Evolutionary conservation across 2,888 invertebrate species (phyloP).

Genomic region (Acanthosepion esculentum): DNA sequence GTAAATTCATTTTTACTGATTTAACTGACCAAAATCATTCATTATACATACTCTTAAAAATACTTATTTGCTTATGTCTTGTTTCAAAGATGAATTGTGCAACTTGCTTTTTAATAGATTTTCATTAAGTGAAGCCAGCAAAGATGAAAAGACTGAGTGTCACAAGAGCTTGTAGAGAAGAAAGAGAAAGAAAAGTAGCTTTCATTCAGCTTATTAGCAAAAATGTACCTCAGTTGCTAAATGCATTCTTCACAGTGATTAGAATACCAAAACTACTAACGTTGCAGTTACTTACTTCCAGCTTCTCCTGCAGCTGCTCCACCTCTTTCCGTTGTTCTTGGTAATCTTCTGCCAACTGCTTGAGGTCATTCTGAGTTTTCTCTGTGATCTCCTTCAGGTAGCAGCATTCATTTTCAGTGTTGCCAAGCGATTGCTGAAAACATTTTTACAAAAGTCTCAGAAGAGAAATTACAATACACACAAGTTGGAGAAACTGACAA

Average conservation of each 20-base stretch:
- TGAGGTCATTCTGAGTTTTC: slow-evolving; percentile 79
- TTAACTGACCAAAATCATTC: too few relatives aligned
- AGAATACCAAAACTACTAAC: neutral
- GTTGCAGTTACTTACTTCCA: slow-evolving; percentile 63
- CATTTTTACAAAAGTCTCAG: neutral
- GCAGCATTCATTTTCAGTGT: slow-evolving; percentile 83
- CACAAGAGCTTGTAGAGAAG: too few relatives aligned
- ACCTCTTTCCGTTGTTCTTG: slow-evolving; percentile 75
- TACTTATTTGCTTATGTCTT: too few relatives aligned
- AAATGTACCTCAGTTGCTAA: neutral
- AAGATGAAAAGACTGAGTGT: too few relatives aligned
- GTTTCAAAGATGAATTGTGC: too few relatives aligned
- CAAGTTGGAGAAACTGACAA: neutral
- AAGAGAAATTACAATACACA: too few relatives aligned
- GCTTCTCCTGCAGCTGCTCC: slow-evolving; percentile 73
- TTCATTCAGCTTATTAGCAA: too few relatives aligned
- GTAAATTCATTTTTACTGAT: too few relatives aligned
- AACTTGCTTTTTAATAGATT: too few relatives aligned
- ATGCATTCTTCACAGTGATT: neutral
- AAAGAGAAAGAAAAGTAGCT: too few relatives aligned
- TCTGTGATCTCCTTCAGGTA: slow-evolving; percentile 81
- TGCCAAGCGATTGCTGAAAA: slow-evolving; percentile 77
- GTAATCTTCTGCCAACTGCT: slow-evolving; percentile 76
- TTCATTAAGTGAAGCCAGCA: too few relatives aligned
- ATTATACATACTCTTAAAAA: too few relatives aligned